Conservation (phyloP, 2,888 invertebrate genomes). For the Nephrotoma flavescens region DNA sequence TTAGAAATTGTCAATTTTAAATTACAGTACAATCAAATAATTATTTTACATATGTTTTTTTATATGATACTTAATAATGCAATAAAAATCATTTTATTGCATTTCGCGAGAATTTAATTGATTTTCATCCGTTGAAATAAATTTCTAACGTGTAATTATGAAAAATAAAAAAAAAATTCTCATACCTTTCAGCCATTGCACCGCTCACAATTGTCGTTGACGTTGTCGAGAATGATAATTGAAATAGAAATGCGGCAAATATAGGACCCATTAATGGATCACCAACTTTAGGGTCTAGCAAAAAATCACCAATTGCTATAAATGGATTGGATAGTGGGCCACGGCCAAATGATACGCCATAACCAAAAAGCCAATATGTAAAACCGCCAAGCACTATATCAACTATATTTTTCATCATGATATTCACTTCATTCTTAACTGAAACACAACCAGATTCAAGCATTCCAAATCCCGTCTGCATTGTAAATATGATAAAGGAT, state of each 20-base stretch:
- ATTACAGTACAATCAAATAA: no score
- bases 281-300: slow-evolving; percentile 57
- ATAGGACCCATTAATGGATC: slow-evolving; percentile 70
- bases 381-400: slow-evolving; percentile 80
- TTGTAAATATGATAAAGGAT: slow-evolving; percentile 82
- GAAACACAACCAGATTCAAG: slow-evolving; percentile 87
- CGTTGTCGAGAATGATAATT: slow-evolving; percentile 71
- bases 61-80: no score
- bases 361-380: slow-evolving; percentile 92
- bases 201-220: slow-evolving; percentile 88
- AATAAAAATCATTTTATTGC: no score
- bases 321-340: slow-evolving; percentile 59
- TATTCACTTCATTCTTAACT: slow-evolving; percentile 87
- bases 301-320: slow-evolving; percentile 70
- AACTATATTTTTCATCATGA: slow-evolving; percentile 94
- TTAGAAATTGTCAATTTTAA: no score
- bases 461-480: slow-evolving; percentile 93
- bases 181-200: slow-evolving; percentile 83
- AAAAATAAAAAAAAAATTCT: not conserved
- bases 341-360: slow-evolving; percentile 77
- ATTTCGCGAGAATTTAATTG: no score
- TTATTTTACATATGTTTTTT: no score
- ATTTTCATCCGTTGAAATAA: no score
- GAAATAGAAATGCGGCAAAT: slow-evolving; percentile 80
- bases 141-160: no score